phyloP scores from a whole-genome alignment of 2,797 vertebrate species.

The Carduelis carduelis region DNA sequence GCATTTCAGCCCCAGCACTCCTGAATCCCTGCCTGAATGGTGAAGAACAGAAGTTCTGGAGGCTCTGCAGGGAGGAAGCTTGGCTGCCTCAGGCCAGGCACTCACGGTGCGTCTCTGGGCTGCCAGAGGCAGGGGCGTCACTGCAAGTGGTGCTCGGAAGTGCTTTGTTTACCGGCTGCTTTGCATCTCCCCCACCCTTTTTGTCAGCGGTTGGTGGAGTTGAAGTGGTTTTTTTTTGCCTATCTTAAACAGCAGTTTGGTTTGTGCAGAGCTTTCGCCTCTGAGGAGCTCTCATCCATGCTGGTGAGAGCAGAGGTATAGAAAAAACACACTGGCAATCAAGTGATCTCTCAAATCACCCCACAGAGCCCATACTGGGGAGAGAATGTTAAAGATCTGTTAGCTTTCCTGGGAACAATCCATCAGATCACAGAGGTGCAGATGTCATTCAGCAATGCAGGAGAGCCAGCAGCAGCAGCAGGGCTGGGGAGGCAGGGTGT shows the following conservation, averaged over 20 bases:
- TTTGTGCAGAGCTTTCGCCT: not conserved
- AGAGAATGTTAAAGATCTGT: not conserved
- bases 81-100: not conserved
- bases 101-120: not conserved
- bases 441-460: rapidly evolving
- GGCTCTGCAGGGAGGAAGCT: not conserved
- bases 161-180: not conserved
- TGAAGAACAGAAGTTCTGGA: not conserved
- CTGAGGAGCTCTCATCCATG: rapidly evolving
- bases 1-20: not conserved
- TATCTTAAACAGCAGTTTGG: not conserved
- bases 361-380: not conserved
- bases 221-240: not conserved
- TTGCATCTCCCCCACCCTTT: not conserved
- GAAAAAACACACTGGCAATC: not conserved
- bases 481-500: not conserved
- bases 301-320: not conserved
- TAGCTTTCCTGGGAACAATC: not conserved
- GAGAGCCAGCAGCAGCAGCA: not conserved
- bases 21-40: not conserved
- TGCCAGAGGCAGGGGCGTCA: not conserved
- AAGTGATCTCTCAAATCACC: not conserved
- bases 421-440: not conserved
- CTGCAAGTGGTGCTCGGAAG: not conserved
- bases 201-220: not conserved